A percentile compares a stretch with the other conserved stretches of the same genome.
These are phyloP conservation scores for Martes martes DNA, from an alignment of 2,113 vertebrate genomes.

Conservation along the genomic window DNA sequence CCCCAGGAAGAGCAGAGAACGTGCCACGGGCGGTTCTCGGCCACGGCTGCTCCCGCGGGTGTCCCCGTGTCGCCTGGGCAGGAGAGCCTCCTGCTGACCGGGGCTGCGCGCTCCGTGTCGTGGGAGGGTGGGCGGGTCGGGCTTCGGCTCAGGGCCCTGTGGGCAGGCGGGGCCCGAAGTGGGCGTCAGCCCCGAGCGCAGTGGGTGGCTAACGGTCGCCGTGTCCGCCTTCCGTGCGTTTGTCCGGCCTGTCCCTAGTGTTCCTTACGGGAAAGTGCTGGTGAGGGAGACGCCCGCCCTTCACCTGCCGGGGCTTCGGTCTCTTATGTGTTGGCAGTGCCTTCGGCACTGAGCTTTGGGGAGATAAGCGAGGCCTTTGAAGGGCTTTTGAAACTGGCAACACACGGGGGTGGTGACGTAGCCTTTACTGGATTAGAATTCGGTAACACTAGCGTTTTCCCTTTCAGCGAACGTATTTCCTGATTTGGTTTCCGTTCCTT, in stretches of 20 bases:
- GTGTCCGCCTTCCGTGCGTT: not conserved
- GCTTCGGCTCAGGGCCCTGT: no score
- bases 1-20: no score
- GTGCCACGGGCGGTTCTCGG: no score
- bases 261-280: not conserved
- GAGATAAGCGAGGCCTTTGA: not conserved
- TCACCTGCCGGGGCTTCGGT: not conserved
- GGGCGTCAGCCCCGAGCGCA: not conserved
- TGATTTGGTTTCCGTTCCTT: not conserved
- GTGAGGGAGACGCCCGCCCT: not conserved
- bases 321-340: not conserved
- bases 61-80: no score
- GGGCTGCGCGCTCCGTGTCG: not conserved
- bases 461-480: not conserved
- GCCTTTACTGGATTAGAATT: not conserved
- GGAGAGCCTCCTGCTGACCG: not conserved
- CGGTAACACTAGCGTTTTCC: not conserved
- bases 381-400: not conserved
- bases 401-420: accelerated
- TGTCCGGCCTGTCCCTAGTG: no score
- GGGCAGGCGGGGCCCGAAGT: accelerated
- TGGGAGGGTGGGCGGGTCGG: not conserved
- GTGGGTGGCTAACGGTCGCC: not conserved
- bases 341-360: not conserved
- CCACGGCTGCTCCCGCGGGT: no score